phyloP scores from a whole-genome alignment of 30 jellyfish, hydroid and myxozoan genomes.

The Sanderia malayensis region DNA sequence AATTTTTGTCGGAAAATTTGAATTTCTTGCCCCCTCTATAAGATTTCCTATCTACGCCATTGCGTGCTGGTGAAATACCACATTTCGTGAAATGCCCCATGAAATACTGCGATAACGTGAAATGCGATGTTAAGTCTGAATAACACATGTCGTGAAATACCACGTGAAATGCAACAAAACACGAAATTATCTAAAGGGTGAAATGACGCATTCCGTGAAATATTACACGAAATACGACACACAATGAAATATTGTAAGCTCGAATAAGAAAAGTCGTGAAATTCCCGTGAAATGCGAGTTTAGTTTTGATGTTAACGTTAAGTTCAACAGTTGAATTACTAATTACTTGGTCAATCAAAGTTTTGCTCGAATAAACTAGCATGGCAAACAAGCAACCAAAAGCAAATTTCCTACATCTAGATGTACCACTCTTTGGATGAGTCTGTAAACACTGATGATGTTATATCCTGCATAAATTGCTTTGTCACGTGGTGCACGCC shows the following conservation, averaged over 20 bases:
- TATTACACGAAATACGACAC: no score
- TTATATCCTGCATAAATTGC: background rate
- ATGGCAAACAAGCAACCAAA: background rate
- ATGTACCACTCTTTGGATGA: background rate
- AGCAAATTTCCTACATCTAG: background rate
- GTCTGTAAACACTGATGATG: background rate
- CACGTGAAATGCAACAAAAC: background rate
- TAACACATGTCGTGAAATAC: conserved; percentile 1
- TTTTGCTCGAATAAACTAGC: background rate
- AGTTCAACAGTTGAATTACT: no score
- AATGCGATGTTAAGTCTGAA: background rate
- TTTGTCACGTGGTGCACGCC: background rate
- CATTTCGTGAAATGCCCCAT: background rate
- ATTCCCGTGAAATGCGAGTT: no score
- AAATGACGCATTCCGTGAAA: background rate
- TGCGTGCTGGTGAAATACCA: background rate
- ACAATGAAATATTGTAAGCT: no score
- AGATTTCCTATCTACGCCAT: no score
- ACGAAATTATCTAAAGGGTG: background rate
- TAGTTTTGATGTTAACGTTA: no score
- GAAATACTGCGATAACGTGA: background rate
- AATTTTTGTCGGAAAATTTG: no score
- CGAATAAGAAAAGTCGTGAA: no score
- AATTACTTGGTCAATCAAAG: no score
- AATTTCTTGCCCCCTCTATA: no score